These are phyloP conservation scores for Strix aluco DNA, from an alignment of 2,113 vertebrate species.

Conservation along the genomic window DNA sequence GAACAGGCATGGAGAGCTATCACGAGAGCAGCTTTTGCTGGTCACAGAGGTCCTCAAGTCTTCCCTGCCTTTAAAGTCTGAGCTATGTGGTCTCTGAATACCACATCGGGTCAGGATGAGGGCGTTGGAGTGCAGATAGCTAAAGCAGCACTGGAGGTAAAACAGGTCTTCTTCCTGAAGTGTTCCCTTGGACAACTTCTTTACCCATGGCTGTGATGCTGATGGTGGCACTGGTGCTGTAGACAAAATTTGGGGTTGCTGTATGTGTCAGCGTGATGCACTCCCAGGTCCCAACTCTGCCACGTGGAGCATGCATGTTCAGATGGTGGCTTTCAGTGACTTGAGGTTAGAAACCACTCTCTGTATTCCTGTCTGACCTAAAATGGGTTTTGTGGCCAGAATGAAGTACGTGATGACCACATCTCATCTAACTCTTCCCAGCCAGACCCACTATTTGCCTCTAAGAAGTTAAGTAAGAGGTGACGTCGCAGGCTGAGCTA, in stretches of 20 bases:
- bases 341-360: neutral
- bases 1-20: neutral
- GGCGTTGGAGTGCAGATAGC: neutral
- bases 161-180: neutral
- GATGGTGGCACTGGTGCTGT: neutral
- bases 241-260: neutral
- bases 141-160: neutral
- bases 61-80: neutral
- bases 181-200: neutral
- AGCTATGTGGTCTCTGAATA: neutral
- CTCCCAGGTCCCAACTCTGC: neutral
- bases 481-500: constrained; percentile 76
- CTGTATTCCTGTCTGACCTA: neutral
- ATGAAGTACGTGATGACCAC: neutral
- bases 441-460: neutral
- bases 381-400: constrained; percentile 15
- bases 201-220: neutral
- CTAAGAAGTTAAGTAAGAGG: constrained; percentile 81
- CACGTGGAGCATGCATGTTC: rapidly evolving
- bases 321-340: neutral
- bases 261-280: rapidly evolving
- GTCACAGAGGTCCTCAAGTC: neutral
- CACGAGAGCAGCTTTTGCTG: neutral
- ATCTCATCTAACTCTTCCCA: neutral
- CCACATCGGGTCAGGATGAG: neutral